Base-by-base conservation (phyloP, 2,113 vertebrate species). In the Lichenostomus cassidix region DNA sequence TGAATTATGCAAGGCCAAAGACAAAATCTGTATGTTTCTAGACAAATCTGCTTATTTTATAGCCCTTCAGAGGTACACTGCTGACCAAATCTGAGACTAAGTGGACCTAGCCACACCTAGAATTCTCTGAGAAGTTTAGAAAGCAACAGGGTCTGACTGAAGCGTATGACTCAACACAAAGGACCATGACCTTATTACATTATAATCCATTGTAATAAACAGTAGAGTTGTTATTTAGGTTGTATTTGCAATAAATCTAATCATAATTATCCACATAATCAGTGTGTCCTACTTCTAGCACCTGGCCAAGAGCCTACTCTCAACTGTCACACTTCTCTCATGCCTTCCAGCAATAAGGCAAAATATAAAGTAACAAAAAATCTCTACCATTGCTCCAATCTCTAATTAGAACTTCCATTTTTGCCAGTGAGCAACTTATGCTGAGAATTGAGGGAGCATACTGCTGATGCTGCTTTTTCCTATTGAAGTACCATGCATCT, bases 371-470 rank as follows among this genome's bases (percentile, higher is more conserved):
- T n/a, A 82, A 79, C 22, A 79, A 16, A 82, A 95, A 91, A 65
- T 52, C 18, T 82, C 53, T 75, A 19, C 17, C 9, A 44, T 55
- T 81, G 12, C 58, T 87, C 33, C 76, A 71, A 2, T 91, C 44
- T 64, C 49, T 92, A 87, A 92, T 84, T 94, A 87, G 62, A 39
- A 52, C 20, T 97, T 76, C 41, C 20, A 25, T 79, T 87, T 95
- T 94, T 75, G 12, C 31, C 41, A 89, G n/a, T 21, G n/a, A 84
- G 35, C 5, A 91, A 28, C 13, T 69, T 80, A 62, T 27, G 12
- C 27, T 47, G 53, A 79, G 21, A 87, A 64, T 2, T 84, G 77
- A 91, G 86, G 52, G 27, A 79, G 15, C 35, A 58, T 69, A 46
- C 10, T 89, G 77, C 65, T 91, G 78, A 60, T 69, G 16, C 27